These are phyloP conservation scores for Troides helena DNA, from an alignment of 2,888 invertebrate genomes.

Conservation along the genomic window DNA sequence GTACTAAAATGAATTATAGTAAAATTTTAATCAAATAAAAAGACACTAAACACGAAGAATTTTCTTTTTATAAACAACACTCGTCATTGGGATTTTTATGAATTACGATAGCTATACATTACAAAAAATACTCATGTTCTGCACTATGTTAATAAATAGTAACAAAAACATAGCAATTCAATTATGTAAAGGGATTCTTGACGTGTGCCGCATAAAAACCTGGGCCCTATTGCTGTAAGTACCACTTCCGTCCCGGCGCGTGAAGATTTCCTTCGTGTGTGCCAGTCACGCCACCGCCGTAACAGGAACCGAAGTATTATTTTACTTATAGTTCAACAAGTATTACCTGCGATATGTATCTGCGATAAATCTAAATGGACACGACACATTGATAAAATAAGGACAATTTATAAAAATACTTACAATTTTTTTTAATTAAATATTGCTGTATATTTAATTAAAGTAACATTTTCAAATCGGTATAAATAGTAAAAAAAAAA, in stretches of 20 bases:
- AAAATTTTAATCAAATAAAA: too few relatives aligned
- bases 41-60: too few relatives aligned
- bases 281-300: constrained; percentile 51
- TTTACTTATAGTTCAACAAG: constrained; percentile 24
- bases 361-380: constrained; percentile 12
- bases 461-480: too few relatives aligned
- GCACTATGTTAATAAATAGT: background rate
- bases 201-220: constrained; percentile 24
- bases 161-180: constrained; percentile 26
- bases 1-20: too few relatives aligned
- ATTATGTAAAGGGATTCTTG: constrained; percentile 27
- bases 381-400: background rate
- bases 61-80: too few relatives aligned
- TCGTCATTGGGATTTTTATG: background rate
- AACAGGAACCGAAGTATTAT: constrained; percentile 33
- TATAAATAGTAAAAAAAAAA: too few relatives aligned
- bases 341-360: constrained; percentile 7
- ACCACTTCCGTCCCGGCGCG: constrained; percentile 52
- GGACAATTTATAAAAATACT: background rate
- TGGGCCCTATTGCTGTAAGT: constrained; percentile 12
- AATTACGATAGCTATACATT: background rate
- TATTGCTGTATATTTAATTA: too few relatives aligned
- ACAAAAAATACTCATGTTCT: background rate
- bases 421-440: background rate
- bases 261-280: constrained; percentile 53